Evolutionary conservation across 2,113 vertebrate genomes (phyloP).

Genomic region (Alligator mississippiensis): DNA sequence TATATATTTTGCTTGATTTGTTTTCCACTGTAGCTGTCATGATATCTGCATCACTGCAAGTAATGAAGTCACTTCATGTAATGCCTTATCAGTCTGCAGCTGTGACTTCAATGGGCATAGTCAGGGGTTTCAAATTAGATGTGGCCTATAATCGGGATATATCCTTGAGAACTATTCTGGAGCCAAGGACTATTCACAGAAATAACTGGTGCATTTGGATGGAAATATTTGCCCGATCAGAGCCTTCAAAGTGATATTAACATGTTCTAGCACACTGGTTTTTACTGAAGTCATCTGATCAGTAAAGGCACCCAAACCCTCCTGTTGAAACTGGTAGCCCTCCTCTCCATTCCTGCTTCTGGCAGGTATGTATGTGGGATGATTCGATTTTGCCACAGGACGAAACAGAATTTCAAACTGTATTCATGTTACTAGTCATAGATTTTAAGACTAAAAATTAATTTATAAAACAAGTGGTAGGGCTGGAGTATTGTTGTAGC

Average conservation of each 20-base stretch:
- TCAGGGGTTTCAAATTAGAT: not conserved
- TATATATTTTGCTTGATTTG: not conserved
- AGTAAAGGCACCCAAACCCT: too few relatives aligned
- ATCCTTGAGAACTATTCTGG: not conserved
- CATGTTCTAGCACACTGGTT: too few relatives aligned
- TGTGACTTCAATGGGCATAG: not conserved
- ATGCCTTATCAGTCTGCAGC: not conserved
- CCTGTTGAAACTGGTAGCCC: too few relatives aligned
- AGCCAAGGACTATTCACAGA: not conserved
- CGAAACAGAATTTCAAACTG: too few relatives aligned
- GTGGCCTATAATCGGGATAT: not conserved
- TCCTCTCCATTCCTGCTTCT: too few relatives aligned
- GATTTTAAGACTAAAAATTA: not conserved
- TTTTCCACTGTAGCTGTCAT: not conserved
- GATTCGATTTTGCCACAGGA: too few relatives aligned
- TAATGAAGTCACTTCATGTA: not conserved
- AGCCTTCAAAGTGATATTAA: not conserved
- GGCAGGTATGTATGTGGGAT: too few relatives aligned
- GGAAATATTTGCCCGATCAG: not conserved
- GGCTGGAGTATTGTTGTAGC: too few relatives aligned
- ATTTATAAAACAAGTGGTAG: too few relatives aligned
- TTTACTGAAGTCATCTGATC: too few relatives aligned
- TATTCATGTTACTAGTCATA: too few relatives aligned
- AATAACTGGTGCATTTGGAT: not conserved
- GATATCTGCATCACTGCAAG: not conserved